A percentile compares a stretch with the other conserved stretches of the same genome.
phyloP scores from a whole-genome alignment of 2,113 vertebrate genomes.

The western clawed frog (Xenopus tropicalis) region UCB_Xtro_10.0 CM004444.2:6088001-6088500 shows the following conservation, averaged over 20 bases:
- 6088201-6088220: constrained; percentile 61
- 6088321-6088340: neutral
- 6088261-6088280: constrained; percentile 40
- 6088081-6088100: constrained; percentile 23
- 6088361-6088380: neutral
- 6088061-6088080: constrained; percentile 3
- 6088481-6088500: neutral
- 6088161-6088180: constrained; percentile 59
- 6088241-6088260: constrained; percentile 44
- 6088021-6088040: no score
- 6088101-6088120: neutral
- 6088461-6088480: constrained; percentile 12
- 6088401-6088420: neutral
- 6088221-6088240: constrained; percentile 54
- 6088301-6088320: neutral
- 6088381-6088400: neutral
- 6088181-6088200: constrained; percentile 57
- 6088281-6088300: constrained; percentile 24
- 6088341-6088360: neutral
- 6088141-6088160: constrained; percentile 51
- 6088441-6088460: constrained; percentile 6
- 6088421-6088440: constrained; percentile 15
- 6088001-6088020: no score
- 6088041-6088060: neutral
- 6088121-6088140: constrained; percentile 29